A percentile compares a stretch with the other conserved stretches of the same genome.
Conservation (phyloP, 2,888 invertebrate species). For the Thelaira solivaga region DNA sequence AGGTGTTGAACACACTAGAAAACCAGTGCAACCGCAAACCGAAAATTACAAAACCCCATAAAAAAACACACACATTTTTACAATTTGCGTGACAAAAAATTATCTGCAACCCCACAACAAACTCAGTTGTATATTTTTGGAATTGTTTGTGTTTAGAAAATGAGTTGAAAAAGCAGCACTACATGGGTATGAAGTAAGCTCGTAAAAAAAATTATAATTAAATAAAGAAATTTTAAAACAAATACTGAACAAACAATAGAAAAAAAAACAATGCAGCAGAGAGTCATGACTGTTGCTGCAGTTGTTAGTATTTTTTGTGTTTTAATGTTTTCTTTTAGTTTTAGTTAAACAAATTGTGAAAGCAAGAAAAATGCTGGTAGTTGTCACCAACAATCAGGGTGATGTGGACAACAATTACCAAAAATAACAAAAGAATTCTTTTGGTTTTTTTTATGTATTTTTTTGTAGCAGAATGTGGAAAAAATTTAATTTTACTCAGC, state of each 20-base stretch:
- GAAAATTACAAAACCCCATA: not conserved
- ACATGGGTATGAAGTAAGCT: no score
- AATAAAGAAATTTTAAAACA: not conserved
- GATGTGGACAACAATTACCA: constrained; percentile 14
- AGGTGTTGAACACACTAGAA: not conserved
- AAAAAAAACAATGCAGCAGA: not conserved
- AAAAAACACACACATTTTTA: not conserved
- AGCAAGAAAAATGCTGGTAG: not conserved
- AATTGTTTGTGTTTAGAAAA: not conserved
- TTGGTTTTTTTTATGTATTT: not conserved
- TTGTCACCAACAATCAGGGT: not conserved
- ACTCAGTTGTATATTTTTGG: no score
- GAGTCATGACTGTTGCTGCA: not conserved
- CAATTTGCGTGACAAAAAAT: not conserved
- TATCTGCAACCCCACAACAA: not conserved
- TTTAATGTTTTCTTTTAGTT: not conserved
- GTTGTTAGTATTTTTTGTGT: no score
- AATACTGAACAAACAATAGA: not conserved
- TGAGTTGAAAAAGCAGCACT: not conserved
- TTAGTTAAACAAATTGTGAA: not conserved
- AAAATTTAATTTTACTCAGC: no score
- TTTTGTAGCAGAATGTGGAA: not conserved
- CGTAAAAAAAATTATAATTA: not conserved
- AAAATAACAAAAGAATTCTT: constrained; percentile 1
- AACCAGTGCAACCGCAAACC: not conserved